Evolutionary conservation across 1,140 invertebrate species (phyloP), one percentile per base, ranked within the genome.

Genomic region (Rhizoglyphus robini): DNA sequence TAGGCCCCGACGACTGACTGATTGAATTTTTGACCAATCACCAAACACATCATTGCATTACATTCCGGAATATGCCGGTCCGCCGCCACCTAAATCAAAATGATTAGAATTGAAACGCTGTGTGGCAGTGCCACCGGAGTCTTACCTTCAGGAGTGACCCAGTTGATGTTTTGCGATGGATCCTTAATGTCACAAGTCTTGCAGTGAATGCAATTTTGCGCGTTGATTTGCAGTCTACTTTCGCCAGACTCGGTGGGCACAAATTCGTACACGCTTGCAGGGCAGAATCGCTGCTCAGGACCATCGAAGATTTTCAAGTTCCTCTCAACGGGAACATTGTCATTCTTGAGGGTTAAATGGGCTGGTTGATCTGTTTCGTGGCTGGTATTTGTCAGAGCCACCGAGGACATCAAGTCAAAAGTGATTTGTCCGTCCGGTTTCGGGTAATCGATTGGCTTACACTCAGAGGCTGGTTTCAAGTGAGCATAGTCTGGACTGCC

Each of bases 101-200:
- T n/a, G n/a, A n/a, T n/a, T n/a, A n/a, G n/a, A n/a, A n/a, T n/a
- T n/a, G n/a, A n/a, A n/a, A n/a, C n/a, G n/a, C n/a, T n/a, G n/a
- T n/a, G n/a, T n/a, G n/a, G n/a, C n/a, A n/a, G n/a, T n/a, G n/a
- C n/a, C n/a, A n/a, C n/a, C n/a, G n/a, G n/a, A n/a, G n/a, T n/a
- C n/a, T n/a, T n/a, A n/a, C n/a, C 93, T 80, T 99, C 93, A 0
- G 96, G 96, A 32, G 90, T 88, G 0, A 99, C 96, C 96, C 96
- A 99, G 75, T 99, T 98, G 74, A 99, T 98, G 75, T 99, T 99
- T 77, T 99, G 96, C 68, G 85, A 92, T 0, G 92, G 90, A 77
- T 97, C 94, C 75, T 99, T 99, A 72, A 99, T 99, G 76, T 99
- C 96, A 79, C 96, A 99, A 5, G 96, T 99, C 77, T 99, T 99